Base-by-base conservation (phyloP, 2,888 invertebrate genomes). In the Athetis lepigone region DNA sequence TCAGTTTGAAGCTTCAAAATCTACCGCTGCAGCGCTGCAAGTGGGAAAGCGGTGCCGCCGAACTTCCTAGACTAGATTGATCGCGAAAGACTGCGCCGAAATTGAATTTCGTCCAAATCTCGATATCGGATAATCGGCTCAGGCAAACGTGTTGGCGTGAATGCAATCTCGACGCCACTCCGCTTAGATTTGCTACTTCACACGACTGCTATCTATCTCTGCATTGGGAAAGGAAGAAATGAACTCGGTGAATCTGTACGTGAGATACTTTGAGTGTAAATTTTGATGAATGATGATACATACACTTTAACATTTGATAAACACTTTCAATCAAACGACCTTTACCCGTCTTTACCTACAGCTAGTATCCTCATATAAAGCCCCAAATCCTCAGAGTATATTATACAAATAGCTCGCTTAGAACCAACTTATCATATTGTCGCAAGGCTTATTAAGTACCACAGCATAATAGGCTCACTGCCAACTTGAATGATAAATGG, bases 101-200 rank as follows among this genome's bases (percentile, higher is more conserved):
- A 92, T 92, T 90, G 85, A 90, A 92, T 92, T 91, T 83, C 85
- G 81, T 68, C 80, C 78, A 83, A 86, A 86, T 88, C 90, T 87
- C 89, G 89, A 75, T 90, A 89, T 88, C 86, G 87, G 85, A 89
- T 92, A 89, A 92, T 91, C 91, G 89, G 88, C 87, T 90, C 85
- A 83, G 79, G 76, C 82, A 73, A 81, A 81, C 81, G 81, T 81
- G 81, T 81, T 65, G 82, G 73, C 79, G 79, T 78, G 85, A 82
- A 85, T 88, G 88, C 89, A 86, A 87, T 87, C 83, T 84, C 82
- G 73, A 77, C 64, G 76, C 79, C 74, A 70, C 54, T 73, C 60
- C 65, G 73, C 67, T 78, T 80, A 77, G 78, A 79, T 79, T 83
- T 77, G 55, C 66, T 70, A 70, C 71, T 67, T 71, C 54, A 63